Evolutionary conservation across 1,140 invertebrate species (phyloP), one percentile per base, ranked within the genome.

Genomic region (Euwallacea fornicatus): DNA sequence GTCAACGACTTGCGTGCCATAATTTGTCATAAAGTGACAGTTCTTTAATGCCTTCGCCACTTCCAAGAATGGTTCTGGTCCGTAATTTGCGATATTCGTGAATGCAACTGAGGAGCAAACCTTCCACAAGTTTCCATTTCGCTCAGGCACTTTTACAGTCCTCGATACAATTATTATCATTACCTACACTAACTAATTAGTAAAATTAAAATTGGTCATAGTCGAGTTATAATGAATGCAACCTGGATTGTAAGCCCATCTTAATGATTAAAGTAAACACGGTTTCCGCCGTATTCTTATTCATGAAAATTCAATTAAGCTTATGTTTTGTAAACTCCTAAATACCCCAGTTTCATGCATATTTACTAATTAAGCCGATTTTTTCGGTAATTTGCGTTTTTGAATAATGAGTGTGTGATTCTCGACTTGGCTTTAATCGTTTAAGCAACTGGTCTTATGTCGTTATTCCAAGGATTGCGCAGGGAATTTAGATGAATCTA

Each of bases 281-380:
- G 46, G 13, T 46, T 63, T 50, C 61, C 43, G 61, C 44, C 47
- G 61, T 63, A 15, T 42, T 42, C 50, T 66, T 56, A 66, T 66
- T 66, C 64, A 66, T 66, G 55, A 66, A 66, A 55, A 66, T 66
- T 66, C 64, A 66, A 66, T 66, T 66, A 66, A 13, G 41, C 44
- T 15, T n/a, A 66, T 66, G 64, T 66, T 66, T 66, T 66, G 55
- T 66, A 55, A 16, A 66, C 21, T 66, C 13, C 53, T 66, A 66
- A 66, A 66, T 66, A 42, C 50, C 42, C 47, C 50, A 42, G 55
- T 66, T 66, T 66, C 64, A 66, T 66, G 64, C 64, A 66, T 66
- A 66, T 56, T 66, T 56, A 50, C 61, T 66, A 66, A 66, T 58
- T 55, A 58, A 58, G 50, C 9, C 7, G 15, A 55, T 33, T 66